Conservation (phyloP, 1,140 invertebrate species). For the Nasonia giraulti region DNA sequence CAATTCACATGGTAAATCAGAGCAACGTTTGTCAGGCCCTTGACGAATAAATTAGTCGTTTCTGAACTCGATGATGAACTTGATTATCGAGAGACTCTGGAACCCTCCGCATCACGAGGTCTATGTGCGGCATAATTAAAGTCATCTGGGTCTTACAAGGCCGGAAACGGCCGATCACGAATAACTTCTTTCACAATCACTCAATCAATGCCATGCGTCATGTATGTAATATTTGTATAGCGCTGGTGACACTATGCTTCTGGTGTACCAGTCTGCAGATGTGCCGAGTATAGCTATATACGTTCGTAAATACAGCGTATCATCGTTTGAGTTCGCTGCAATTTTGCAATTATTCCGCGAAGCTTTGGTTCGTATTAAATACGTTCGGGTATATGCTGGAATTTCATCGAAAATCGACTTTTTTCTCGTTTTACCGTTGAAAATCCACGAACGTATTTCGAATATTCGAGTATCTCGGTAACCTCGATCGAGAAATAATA, state of each 20-base stretch:
- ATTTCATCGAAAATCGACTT: too few species aligned
- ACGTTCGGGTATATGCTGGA: too few species aligned
- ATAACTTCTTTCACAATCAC: constrained; percentile 32
- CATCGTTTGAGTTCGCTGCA: too few species aligned
- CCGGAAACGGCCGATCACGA: constrained; percentile 45
- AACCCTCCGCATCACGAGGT: constrained; percentile 1
- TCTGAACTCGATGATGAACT: constrained; percentile 37
- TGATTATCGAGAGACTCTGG: constrained; percentile 26
- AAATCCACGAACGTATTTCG: too few species aligned
- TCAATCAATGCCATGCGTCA: constrained; percentile 3
- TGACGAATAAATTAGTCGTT: constrained; percentile 11
- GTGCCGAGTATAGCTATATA: too few species aligned
- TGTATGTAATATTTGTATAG: background rate
- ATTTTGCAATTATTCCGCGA: too few species aligned
- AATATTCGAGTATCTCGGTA: too few species aligned
- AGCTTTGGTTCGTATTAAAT: too few species aligned
- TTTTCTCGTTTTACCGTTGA: too few species aligned
- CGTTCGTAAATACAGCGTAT: too few species aligned
- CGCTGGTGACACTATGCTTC: background rate
- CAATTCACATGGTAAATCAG: background rate
- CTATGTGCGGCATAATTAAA: constrained; percentile 23
- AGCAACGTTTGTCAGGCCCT: constrained; percentile 24
- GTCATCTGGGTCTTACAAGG: constrained; percentile 13
- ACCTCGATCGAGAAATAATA: too few species aligned
- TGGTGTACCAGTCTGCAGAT: background rate